Base-by-base conservation (phyloP, 1,140 invertebrate species). In the Latrodectus geometricus region DNA sequence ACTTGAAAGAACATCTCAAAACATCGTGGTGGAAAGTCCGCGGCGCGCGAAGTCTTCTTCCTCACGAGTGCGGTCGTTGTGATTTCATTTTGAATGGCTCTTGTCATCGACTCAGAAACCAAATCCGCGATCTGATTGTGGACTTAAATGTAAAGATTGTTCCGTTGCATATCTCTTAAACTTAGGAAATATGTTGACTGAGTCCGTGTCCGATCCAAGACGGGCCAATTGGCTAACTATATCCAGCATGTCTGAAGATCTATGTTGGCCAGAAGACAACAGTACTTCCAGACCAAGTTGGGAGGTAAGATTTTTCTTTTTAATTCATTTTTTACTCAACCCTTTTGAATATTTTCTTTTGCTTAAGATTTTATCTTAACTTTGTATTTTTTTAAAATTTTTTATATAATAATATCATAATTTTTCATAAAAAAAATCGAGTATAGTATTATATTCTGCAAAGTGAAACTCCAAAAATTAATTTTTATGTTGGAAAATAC, bases 171-270 rank as follows among this genome's bases (percentile, higher is more conserved):
- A 4, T 14, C 8, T 4, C 11, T 61, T 2, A 61, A 61, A 61
- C 3, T 17, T 14, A 20, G 52, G 35, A 52, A 86, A 14, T 12
- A 87, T 87, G 85, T 75, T 87, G 85, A 87, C 85, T 8, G 85
- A 87, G 21, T 73, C 68, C 8, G 85, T 87, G 77, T 87, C 85
- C 69, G 85, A 87, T 66, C 85, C 85, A 0, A 50, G 85, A 0
- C n/a, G 85, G 69, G 85, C 85, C 9, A 87, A 87, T 52, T 87
- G 85, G 85, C 20, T 87, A 66, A 87, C 85, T 35, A 87, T 87
- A n/a, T 74, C 72, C 4, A 87, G 85, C 56, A 87, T 87, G 85
- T 79, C 85, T 15, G 85, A 87, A 68, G 85, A 87, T 74, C 48
- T 87, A 12, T 80, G 77, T 35, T 87, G 85, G 85, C 85, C 85